These are phyloP conservation scores for Sycon ciliatum DNA, from an alignment of 37 sponge, comb jelly and placozoan genomes.

Conservation along the genomic window DNA sequence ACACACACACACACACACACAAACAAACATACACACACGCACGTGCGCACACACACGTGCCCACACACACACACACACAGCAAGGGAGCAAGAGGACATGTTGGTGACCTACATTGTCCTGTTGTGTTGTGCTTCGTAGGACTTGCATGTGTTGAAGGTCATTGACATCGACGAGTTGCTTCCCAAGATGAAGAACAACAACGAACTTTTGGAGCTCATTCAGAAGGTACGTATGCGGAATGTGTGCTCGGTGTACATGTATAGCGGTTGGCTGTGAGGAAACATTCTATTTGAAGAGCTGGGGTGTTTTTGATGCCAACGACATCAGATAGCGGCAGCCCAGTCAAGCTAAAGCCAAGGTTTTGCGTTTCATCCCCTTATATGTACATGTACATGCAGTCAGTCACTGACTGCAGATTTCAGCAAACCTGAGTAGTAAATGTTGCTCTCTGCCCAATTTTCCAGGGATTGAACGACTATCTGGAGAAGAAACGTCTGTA, in stretches of 20 bases:
- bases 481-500: constrained; percentile 98
- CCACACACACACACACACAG: not conserved
- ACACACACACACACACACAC: too few relatives aligned
- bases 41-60: not conserved
- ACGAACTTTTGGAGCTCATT: constrained; percentile 91
- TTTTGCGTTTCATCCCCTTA: not conserved
- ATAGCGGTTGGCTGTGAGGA: too few relatives aligned
- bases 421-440: not conserved
- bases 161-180: constrained; percentile 86
- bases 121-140: constrained; percentile 27
- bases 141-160: constrained; percentile 82
- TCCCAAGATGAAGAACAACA: constrained; percentile 85
- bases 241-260: too few relatives aligned
- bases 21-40: too few relatives aligned
- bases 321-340: too few relatives aligned
- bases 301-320: too few relatives aligned
- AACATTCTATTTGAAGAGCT: too few relatives aligned
- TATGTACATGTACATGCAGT: not conserved
- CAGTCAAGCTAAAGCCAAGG: too few relatives aligned
- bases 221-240: constrained; percentile 40
- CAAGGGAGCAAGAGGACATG: not conserved
- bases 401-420: not conserved
- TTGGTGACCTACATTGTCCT: not conserved
- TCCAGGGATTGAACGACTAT: constrained; percentile 93
- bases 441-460: not conserved